phyloP scores from a whole-genome alignment of 2,888 invertebrate genomes.

The Drosophila mulleri region DNA sequence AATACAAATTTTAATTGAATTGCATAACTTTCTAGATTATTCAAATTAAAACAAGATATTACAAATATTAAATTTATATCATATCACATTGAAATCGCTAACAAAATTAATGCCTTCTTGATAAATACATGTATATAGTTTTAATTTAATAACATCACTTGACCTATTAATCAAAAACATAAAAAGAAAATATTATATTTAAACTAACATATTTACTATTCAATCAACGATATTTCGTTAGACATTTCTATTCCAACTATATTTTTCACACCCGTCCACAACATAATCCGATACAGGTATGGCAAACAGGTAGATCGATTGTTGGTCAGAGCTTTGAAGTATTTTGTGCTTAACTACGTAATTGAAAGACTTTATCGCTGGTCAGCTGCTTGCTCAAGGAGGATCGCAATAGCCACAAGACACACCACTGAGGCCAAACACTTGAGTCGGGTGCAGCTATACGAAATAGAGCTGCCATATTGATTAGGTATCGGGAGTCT shows the following conservation, averaged over 20 bases:
- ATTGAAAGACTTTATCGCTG: constrained; percentile 38
- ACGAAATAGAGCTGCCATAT: constrained; percentile 47
- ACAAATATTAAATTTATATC: no score
- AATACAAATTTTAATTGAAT: background rate
- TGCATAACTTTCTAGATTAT: background rate
- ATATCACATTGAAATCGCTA: background rate
- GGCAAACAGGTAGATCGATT: constrained; percentile 31
- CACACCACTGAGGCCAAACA: background rate
- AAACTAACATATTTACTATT: background rate
- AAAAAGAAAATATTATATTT: background rate
- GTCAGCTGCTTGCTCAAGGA: constrained; percentile 43
- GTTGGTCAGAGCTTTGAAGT: constrained; percentile 13
- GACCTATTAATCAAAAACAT: background rate
- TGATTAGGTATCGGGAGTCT: constrained; percentile 68
- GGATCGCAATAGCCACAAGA: constrained; percentile 26
- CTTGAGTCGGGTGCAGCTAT: constrained; percentile 11
- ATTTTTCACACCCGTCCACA: background rate
- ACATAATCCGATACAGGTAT: constrained; percentile 1
- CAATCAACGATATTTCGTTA: background rate
- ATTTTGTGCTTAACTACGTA: constrained; percentile 27
- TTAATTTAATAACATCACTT: background rate
- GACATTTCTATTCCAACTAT: background rate
- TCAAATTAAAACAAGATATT: background rate
- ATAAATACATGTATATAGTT: background rate
- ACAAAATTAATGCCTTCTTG: background rate